Evolutionary conservation across 2,113 vertebrate species (phyloP), one percentile per base, ranked within the genome.

Genomic region (Natator depressus): DNA sequence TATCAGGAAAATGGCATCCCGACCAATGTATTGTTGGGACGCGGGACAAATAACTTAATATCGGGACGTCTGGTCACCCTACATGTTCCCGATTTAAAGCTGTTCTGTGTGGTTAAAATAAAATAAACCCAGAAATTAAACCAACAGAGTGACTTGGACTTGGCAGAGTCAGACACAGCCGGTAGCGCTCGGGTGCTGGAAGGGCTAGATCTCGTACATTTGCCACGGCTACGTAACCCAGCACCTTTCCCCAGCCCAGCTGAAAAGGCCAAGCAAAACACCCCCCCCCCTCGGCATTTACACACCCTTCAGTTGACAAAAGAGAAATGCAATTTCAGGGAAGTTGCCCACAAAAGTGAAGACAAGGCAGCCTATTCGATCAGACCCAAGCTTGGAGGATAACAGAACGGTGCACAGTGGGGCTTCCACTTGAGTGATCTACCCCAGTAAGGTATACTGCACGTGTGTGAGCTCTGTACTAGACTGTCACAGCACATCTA

Each of bases 191-290:
- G 25, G 82, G 83, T 90, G 62, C 62, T 25, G 76, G 91, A 85
- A 88, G 93, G 85, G 62, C 91, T 82, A 94, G 59, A 88, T 94
- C 82, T 82, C 59, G n/a, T 10, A 85, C 91, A 80, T 79, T 76
- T 49, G 2, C 51, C 91, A 89, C 24, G 0, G 1, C 54, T 84
- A n/a, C 47, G 35, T 16, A 46, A 54, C 90, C 78, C 84, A 90
- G 10, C 27, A 51, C 16, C 27, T 55, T 55, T 55, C n/a, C 27
- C 13, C 1, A 22, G 62, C 10, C 14, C 69, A 82, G 83, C 3
- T 62, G 42, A 93, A 95, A 93, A 29, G 93, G 90, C 46, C 80
- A 96, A 94, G 94, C 69, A 84, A 90, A 96, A 54, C 80, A 90
- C n/a, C 1, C 10, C 46, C 10, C 1, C 49, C 53, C 83, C n/a